phyloP scores from a whole-genome alignment of 2,797 vertebrate genomes.

The Basileuterus tristriatus region DNA sequence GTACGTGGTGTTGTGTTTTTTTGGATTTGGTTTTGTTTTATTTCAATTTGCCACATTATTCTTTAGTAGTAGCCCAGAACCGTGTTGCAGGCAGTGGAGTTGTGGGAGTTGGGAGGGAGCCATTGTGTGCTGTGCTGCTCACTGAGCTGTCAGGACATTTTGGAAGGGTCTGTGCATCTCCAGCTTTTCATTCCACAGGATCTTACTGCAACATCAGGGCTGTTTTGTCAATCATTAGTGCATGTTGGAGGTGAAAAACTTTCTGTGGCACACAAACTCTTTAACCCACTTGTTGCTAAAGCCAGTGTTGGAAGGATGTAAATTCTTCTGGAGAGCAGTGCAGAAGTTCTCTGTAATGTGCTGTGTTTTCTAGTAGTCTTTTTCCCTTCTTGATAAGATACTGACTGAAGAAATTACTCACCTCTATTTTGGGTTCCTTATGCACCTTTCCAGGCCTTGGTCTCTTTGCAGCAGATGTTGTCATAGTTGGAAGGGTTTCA shows the following conservation, averaged over 20 bases:
- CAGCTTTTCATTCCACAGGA: neutral
- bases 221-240: neutral
- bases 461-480: neutral
- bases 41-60: slow-evolving; percentile 1
- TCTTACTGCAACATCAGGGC: neutral
- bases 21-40: neutral
- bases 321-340: neutral
- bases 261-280: neutral
- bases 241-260: neutral
- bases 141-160: slow-evolving; percentile 13
- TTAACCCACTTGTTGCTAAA: slow-evolving; percentile 5
- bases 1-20: neutral
- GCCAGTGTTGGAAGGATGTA: neutral
- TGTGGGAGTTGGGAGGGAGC: slow-evolving; percentile 30
- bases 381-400: neutral
- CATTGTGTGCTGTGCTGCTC: slow-evolving; percentile 21
- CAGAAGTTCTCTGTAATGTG: neutral
- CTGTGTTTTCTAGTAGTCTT: neutral
- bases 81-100: neutral
- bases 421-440: neutral
- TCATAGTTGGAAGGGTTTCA: neutral
- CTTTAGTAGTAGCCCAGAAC: neutral
- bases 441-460: neutral
- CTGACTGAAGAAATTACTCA: neutral
- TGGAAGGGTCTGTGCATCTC: neutral